These are phyloP conservation scores for Pantala flavescens DNA, from an alignment of 1,140 invertebrate genomes.

Conservation along the genomic window DNA sequence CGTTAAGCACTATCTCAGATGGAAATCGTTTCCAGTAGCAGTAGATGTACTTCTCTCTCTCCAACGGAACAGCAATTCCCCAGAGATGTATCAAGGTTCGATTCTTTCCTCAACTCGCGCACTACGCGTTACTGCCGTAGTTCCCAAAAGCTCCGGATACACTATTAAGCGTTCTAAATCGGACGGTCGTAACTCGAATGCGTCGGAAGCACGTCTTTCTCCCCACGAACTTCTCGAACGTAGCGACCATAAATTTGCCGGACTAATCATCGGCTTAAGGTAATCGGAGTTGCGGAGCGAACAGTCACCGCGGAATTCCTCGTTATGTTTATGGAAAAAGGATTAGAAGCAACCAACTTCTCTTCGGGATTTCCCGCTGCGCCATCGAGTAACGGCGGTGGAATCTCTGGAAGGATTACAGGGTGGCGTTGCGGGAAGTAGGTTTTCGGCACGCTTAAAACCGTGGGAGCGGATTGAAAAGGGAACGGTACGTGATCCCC, in stretches of 20 bases:
- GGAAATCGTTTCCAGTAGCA: no score
- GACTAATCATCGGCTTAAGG: not conserved
- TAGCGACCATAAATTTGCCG: not conserved
- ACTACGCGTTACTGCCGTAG: no score
- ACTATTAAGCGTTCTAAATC: no score
- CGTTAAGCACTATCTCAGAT: no score
- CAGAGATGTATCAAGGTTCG: no score
- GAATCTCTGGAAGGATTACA: not conserved
- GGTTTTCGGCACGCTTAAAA: not conserved
- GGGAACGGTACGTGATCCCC: not conserved
- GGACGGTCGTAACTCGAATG: no score
- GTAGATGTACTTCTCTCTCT: no score
- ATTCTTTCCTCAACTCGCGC: no score
- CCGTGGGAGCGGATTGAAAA: not conserved
- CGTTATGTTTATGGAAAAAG: conserved; percentile 4
- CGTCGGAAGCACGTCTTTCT: not conserved
- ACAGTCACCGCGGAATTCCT: not conserved
- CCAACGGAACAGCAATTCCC: no score
- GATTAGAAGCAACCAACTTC: not conserved
- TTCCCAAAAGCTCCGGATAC: no score
- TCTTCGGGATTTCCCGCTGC: not conserved
- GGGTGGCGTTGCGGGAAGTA: not conserved
- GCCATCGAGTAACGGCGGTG: not conserved
- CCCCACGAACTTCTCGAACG: not conserved
- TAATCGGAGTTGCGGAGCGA: not conserved